Base-by-base conservation (phyloP, 2,888 invertebrate species). In the Gisinianus flammeolus region DNA sequence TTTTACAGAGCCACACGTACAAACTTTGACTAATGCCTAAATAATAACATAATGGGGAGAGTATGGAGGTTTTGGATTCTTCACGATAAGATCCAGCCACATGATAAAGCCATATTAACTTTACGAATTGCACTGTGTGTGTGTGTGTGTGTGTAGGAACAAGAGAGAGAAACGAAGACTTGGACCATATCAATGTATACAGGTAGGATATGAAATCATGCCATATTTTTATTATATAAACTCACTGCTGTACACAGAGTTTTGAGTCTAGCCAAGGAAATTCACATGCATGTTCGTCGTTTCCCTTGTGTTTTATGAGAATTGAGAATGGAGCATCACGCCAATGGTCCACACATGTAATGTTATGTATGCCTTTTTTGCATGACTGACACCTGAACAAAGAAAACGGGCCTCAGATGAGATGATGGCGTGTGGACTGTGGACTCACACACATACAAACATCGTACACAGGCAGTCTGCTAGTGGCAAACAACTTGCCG, bases 301-400 rank as follows among this genome's bases (percentile, higher is more conserved):
- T 66, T 66, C 31, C 19, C 66, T 66, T 16, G 28, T n/a, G 35
- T 33, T 10, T 35, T 12, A 19, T 33, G n/a, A 33, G 31, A 1
- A 6, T n/a, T 69, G 0, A 10, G 24, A 10, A 44, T 6, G 28
- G 70, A 56, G 72, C 16, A 28, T 62, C 72, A 72, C 24, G 72
- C 72, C 72, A 72, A 56, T 72, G 30, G 35, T 56, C 24, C 30
- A 74, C 16, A 19, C 35, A 75, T 28, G 31, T 67, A 68, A 35
- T 56, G 26, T 76, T 76, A 76, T 69, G 69, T 76, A 76, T 58
- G 56, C 35, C 56, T 76, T 76, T 76, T 76, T 76, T 69, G 76
- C 76, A 76, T 76, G 76, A 76, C 76, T 76, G 76, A 76, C 76
- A 76, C 76, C 70, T 76, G 76, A 76, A 76, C 62, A 76, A 76